Evolutionary conservation across 2,888 invertebrate species (phyloP).

Genomic region (Reticulitermes lucifugus): DNA sequence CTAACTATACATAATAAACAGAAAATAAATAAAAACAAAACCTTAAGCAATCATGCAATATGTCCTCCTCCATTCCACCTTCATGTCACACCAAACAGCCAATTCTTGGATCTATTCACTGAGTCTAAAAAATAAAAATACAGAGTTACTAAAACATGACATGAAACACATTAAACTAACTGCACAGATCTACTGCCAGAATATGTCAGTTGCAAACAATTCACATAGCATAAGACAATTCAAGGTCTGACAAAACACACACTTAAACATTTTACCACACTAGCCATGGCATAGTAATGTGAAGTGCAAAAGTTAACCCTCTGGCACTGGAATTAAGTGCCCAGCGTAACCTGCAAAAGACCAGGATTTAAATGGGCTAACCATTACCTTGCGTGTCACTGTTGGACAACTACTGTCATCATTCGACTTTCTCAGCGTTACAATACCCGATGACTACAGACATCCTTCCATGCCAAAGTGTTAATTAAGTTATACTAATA

Average conservation of each 20-base stretch:
- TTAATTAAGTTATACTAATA: too few species aligned
- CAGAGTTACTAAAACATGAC: constrained; percentile 32
- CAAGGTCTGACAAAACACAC: background rate
- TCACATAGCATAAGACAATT: background rate
- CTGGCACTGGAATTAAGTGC: too few species aligned
- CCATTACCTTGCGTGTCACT: too few species aligned
- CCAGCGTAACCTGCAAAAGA: too few species aligned
- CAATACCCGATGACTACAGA: too few species aligned
- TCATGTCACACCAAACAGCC: constrained; percentile 42
- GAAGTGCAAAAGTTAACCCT: too few species aligned
- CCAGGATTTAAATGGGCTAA: too few species aligned
- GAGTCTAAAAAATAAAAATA: constrained; percentile 40
- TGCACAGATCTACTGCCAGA: constrained; percentile 7
- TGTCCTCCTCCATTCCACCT: constrained; percentile 26
- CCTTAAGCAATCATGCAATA: constrained; percentile 42
- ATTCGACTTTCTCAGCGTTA: too few species aligned
- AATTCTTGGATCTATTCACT: constrained; percentile 37
- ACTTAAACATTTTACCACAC: background rate
- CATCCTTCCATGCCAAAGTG: too few species aligned
- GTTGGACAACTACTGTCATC: too few species aligned
- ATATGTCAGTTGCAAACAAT: background rate
- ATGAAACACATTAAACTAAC: background rate
- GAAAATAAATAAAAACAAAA: constrained; percentile 34
- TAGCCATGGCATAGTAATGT: background rate
- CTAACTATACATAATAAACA: background rate